Conservation (phyloP, 2,113 vertebrate genomes). For the Aptenodytes forsteri region DNA sequence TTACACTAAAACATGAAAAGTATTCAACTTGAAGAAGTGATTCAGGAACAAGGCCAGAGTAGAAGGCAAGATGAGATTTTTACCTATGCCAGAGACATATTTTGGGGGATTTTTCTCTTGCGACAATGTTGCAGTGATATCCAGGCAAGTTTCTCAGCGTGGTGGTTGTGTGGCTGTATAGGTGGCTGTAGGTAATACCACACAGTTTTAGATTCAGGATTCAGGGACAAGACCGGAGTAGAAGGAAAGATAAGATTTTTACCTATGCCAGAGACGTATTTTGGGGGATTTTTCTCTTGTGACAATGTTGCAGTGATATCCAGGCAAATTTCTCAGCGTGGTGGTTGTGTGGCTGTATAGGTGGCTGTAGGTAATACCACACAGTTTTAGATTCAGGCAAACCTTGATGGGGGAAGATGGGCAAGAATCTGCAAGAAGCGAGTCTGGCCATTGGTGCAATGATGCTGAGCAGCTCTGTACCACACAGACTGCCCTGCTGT, state of each 20-base stretch:
- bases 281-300: background rate
- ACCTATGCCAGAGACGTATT: accelerated
- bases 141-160: background rate
- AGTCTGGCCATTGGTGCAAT: background rate
- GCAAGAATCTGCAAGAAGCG: background rate
- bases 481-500: accelerated
- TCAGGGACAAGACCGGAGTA: background rate
- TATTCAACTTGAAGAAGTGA: background rate
- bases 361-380: background rate
- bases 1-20: background rate
- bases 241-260: background rate
- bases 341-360: background rate
- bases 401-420: background rate
- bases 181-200: background rate
- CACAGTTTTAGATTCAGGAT: accelerated
- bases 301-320: background rate
- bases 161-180: background rate
- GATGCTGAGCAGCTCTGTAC: background rate
- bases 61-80: background rate
- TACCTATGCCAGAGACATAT: accelerated
- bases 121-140: background rate
- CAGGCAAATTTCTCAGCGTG: background rate
- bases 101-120: background rate
- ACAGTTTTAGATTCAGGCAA: background rate
- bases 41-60: background rate